Evolutionary conservation across 2,113 vertebrate genomes (phyloP).

Genomic region (Otus sunia): DNA sequence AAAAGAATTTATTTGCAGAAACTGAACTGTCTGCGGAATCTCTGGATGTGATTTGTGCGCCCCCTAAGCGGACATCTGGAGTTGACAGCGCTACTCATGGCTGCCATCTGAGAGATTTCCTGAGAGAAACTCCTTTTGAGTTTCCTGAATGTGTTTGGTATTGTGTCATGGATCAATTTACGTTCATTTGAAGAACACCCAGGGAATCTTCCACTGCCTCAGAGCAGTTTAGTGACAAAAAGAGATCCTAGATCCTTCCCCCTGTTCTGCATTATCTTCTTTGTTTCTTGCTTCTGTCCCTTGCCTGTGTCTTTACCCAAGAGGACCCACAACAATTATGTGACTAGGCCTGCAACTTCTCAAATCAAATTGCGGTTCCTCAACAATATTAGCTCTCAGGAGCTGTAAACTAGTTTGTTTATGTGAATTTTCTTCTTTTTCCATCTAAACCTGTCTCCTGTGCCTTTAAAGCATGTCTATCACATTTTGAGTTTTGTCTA

Average conservation of each 20-base stretch:
- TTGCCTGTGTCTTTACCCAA: background rate
- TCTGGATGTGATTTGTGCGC: background rate
- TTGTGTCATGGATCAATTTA: background rate
- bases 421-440: background rate
- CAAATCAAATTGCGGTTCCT: background rate
- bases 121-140: background rate
- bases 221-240: background rate
- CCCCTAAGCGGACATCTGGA: background rate
- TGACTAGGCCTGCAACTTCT: background rate
- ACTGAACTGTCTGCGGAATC: background rate
- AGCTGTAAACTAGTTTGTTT: background rate
- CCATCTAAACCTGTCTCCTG: background rate
- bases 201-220: background rate
- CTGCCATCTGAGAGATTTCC: background rate
- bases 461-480: background rate
- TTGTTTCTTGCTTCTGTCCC: background rate
- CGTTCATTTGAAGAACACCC: background rate
- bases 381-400: background rate
- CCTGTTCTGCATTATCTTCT: accelerated
- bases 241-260: background rate
- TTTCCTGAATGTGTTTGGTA: background rate
- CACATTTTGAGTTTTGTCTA: background rate
- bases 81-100: background rate
- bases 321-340: background rate
- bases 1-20: background rate